Evolutionary conservation across 2,113 vertebrate species (phyloP).

Genomic region (Saccopteryx leptura): DNA sequence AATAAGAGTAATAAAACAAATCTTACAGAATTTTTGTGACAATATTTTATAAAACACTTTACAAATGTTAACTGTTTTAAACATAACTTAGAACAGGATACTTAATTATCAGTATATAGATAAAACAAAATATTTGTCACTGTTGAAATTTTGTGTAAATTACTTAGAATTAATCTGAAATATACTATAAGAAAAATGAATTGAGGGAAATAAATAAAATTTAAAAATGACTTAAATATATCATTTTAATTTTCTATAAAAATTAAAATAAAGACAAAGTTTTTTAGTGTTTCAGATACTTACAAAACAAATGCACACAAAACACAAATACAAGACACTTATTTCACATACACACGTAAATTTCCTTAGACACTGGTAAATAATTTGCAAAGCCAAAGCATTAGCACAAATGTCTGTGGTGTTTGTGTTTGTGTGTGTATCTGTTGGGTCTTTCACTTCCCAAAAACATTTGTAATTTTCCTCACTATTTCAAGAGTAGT

Average conservation of each 20-base stretch:
- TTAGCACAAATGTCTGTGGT: neutral
- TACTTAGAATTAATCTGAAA: neutral
- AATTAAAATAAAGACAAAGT: neutral
- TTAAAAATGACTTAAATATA: neutral
- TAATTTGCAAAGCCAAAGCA: conserved; percentile 28
- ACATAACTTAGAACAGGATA: neutral
- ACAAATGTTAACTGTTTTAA: neutral
- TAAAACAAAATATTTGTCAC: neutral
- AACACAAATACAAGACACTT: neutral
- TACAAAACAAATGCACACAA: neutral
- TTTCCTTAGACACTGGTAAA: neutral
- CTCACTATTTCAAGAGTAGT: neutral
- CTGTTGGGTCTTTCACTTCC: neutral
- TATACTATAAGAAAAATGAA: neutral
- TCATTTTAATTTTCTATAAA: conserved; percentile 23
- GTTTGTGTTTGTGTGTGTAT: neutral
- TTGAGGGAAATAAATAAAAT: neutral
- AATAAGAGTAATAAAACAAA: neutral
- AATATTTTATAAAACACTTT: neutral
- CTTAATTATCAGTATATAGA: neutral
- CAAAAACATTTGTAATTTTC: conserved; percentile 1
- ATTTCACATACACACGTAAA: neutral
- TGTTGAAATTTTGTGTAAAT: neutral
- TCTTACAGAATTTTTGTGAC: neutral
- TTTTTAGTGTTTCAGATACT: neutral